Conservation (phyloP, 1,140 invertebrate species). For the Alviniconcha marisindica region DNA sequence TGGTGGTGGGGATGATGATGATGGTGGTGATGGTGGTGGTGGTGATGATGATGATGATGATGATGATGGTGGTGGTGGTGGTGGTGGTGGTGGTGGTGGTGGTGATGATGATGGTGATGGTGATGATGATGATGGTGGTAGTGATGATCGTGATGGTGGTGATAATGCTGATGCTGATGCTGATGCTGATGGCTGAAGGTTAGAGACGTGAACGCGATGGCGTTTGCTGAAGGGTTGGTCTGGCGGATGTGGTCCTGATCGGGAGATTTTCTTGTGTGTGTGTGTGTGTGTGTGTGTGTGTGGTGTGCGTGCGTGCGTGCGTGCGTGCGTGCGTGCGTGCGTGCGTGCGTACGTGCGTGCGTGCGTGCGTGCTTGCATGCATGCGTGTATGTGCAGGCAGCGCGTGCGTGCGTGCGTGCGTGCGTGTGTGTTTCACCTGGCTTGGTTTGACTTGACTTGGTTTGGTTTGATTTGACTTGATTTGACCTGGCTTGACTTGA, state of each 20-base stretch:
- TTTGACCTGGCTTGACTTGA: conserved; percentile 37
- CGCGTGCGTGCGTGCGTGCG: no score
- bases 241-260: no score
- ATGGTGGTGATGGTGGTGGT: not conserved
- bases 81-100: not conserved
- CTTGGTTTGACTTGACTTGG: conserved; percentile 38
- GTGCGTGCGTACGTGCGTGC: conserved; percentile 8
- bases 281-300: conserved; percentile 4
- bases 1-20: not conserved
- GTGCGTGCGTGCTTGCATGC: not conserved
- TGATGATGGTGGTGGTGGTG: not conserved
- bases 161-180: not conserved
- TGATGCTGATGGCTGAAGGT: not conserved
- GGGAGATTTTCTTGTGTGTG: no score
- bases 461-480: conserved; percentile 31
- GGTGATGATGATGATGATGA: not conserved
- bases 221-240: no score
- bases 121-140: not conserved
- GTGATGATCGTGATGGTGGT: conserved; percentile 6
- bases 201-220: no score
- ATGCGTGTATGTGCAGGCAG: no score
- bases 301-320: conserved; percentile 6
- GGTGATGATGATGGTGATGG: not conserved
- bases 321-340: conserved; percentile 22
- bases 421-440: no score